Base-by-base conservation (phyloP, 1,140 invertebrate genomes). In the Chrysopa pallens region DNA sequence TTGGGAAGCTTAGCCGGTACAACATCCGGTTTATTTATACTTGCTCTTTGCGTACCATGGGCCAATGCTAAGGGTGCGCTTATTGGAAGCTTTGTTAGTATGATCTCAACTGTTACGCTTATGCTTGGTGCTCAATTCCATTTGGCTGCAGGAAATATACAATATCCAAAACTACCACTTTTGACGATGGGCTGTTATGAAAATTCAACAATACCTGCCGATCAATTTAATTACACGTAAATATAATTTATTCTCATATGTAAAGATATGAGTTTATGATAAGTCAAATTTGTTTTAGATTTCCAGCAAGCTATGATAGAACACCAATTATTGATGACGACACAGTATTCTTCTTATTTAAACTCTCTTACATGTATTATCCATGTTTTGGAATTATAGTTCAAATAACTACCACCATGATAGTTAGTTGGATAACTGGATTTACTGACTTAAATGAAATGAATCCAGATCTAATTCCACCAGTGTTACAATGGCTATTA, bases 41-140 rank as follows among this genome's bases (percentile, higher is more conserved):
- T 80, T 1, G 79, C 78, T 39, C 73, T 81, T 52, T 68, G 80
- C n/a, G 69, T 75, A 48, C 76, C 75, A 0, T 70, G 72, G 56
- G 72, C 72, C 2, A 70, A 71, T 51, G 60, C 64, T 53, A 69
- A 66, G 47, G 69, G 74, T n/a, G 71, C 71, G 1, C 54, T 68
- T 29, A 49, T 52, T 6, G 76, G 74, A 9, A 54, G 68, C 9
- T 39, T 65, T 2, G 39, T 49, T 6, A 61, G 69, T 29, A 45
- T 78, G 4, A 41, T 56, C 3, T 58, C 69, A 6, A 67, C 69
- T 51, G 56, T 67, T 35, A 73, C 68, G 67, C 63, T 78, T 7
- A 66, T 72, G 5, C 57, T 72, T 40, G 73, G 73, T 12, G 61
- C 68, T 8, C 67, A 73, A 46, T 56, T 66, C 41, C 51, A 63